Percentiles rank a stretch among this genome's conserved stretches.
phyloP scores from a whole-genome alignment of 2,888 invertebrate species.

The Cosmia pyralina region DNA sequence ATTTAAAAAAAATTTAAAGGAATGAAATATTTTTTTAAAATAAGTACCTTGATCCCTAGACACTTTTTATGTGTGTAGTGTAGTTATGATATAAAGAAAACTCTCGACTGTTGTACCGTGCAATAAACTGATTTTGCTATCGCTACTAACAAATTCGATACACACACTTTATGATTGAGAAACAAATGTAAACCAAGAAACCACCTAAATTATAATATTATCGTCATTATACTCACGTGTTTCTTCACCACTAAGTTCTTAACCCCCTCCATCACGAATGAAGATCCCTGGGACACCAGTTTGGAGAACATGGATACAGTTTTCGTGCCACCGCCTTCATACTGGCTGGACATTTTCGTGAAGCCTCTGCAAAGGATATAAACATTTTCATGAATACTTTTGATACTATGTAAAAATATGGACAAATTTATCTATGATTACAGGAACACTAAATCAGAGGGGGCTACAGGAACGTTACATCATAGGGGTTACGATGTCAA shows the following conservation, averaged over 20 bases:
- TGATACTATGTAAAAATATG: background rate
- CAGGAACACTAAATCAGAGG: background rate
- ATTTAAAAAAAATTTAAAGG: too few species aligned
- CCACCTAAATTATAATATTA: background rate
- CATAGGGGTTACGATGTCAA: background rate
- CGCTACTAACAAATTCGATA: slow-evolving; percentile 24
- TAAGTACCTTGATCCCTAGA: too few species aligned
- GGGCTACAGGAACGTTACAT: background rate
- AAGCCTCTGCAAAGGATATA: slow-evolving; percentile 90
- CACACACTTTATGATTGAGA: background rate
- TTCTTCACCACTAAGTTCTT: slow-evolving; percentile 99
- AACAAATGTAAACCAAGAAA: background rate
- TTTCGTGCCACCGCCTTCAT: slow-evolving; percentile 98
- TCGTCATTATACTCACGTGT: slow-evolving; percentile 93
- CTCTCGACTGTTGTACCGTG: background rate
- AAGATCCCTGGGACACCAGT: slow-evolving; percentile 98
- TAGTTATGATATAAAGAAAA: background rate
- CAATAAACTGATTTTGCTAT: background rate
- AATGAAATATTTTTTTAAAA: too few species aligned
- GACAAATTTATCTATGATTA: background rate
- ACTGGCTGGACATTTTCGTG: slow-evolving; percentile 95
- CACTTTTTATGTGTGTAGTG: too few species aligned
- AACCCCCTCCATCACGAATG: slow-evolving; percentile 99
- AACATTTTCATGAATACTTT: background rate
- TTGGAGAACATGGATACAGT: slow-evolving; percentile 99